Percentiles rank a stretch among this genome's conserved stretches.
Evolutionary conservation across 2,797 vertebrate species (phyloP).

Genomic region (Gobio occitaniae): DNA sequence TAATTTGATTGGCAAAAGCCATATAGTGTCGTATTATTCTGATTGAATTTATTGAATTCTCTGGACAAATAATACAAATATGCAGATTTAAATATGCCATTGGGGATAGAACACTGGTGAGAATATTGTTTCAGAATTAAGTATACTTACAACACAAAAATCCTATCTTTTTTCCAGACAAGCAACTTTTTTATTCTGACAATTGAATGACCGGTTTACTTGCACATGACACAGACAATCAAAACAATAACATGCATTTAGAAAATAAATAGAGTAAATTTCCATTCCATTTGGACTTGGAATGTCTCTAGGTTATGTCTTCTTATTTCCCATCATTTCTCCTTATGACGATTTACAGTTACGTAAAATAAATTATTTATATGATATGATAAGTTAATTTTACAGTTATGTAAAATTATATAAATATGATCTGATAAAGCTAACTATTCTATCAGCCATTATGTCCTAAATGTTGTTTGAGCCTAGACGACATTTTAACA

Average conservation of each 20-base stretch:
- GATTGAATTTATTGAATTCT: too few species aligned
- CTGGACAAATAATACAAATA: too few species aligned
- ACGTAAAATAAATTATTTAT: background rate
- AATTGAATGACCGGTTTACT: too few species aligned
- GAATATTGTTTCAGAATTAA: too few species aligned
- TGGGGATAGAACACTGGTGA: too few species aligned
- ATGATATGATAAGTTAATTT: too few species aligned
- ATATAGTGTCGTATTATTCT: too few species aligned
- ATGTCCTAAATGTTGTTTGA: background rate
- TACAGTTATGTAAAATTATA: background rate
- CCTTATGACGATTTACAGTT: background rate
- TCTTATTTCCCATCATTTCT: background rate
- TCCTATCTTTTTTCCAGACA: too few species aligned
- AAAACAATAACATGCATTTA: background rate
- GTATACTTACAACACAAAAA: too few species aligned
- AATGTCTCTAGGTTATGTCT: background rate
- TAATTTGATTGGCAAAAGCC: too few species aligned
- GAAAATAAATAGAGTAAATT: background rate
- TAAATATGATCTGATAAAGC: background rate
- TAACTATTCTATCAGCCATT: background rate
- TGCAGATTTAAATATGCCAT: too few species aligned
- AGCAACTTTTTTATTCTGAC: too few species aligned
- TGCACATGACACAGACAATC: background rate
- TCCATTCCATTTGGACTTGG: background rate
- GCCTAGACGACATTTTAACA: constrained; percentile 24